Base-by-base conservation (phyloP, 2,888 invertebrate species). In the Ceriagrion tenellum region DNA sequence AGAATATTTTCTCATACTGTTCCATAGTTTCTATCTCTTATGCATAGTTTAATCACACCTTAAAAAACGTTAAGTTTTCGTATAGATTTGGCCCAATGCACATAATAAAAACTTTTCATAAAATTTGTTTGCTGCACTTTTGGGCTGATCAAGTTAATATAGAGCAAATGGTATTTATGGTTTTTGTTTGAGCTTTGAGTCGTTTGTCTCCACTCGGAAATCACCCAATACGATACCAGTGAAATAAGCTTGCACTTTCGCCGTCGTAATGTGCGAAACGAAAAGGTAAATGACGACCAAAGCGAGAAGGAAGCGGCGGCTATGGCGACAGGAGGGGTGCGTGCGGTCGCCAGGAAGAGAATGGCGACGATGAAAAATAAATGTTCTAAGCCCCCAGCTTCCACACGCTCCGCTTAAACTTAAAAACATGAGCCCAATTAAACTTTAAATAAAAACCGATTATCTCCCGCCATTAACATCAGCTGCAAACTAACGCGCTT, bases 381-480 rank as follows among this genome's bases (percentile, higher is more conserved):
- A 81, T 81, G 81, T 81, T 81, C 81, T 81, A 81, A 81, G 30
- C 81, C 81, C 81, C 18, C 20, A 23, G 81, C 35, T 35, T 35
- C 81, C 81, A 18, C 81, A 81, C 81, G 81, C 81, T 35, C 30
- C 81, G 12, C 30, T 35, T 35, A 18, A 35, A 81, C 81, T 81
- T 18, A 81, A 81, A 81, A 81, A 81, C 81, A 81, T 81, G 81
- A 81, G 13, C 81, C 81, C 81, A 81, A 81, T 81, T 81, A 81
- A 81, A 81, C 81, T 81, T 81, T 81, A 81, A 81, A 81, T 81
- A 81, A 81, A 81, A 81, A 81, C 81, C 81, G 81, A 81, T 81
- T 81, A 35, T 35, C 81, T 81, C 81, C 81, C 30, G 81, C 81
- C 81, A 81, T 81, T 81, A 81, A 81, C 81, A 35, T 35, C 81